Evolutionary conservation across 2,888 invertebrate species (phyloP), one percentile per base, ranked within the genome.

Genomic region (Patella caerulea): DNA sequence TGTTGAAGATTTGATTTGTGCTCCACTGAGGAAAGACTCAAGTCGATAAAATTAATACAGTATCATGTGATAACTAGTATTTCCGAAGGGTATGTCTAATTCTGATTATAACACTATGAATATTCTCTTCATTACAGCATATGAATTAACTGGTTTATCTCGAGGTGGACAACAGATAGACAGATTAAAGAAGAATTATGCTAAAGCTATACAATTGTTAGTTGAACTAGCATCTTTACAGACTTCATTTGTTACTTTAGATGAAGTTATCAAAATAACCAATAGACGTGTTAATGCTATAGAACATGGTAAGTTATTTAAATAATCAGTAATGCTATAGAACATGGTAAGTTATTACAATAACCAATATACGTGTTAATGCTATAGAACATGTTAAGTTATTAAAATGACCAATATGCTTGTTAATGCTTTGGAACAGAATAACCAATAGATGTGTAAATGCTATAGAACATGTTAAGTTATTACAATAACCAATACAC

Each of bases 211-310:
- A 0, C 97, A 98, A 91, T 93, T 99, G 81, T 93, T 99, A 79
- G 98, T 99, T 0, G 98, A 99, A 92, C 93, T 99, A 89, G 99
- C 99, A 2, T 99, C 99, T 0, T 93, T 99, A 87, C 99, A 99
- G 93, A 99, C 99, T 0, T 98, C 98, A 3, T 99, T 99, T 91
- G 97, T 99, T 19, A 99, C 98, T 45, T 93, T 99, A 73, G 99
- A 99, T 92, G 99, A 99, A 92, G 99, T 98, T 76, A 99, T 99
- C 90, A 99, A 99, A 93, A 95, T 98, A 83, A 99, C 99, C 52
- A 99, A 99, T 92, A 94, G 99, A 88, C 96, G 99, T 94, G 99
- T 99, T 29, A 99, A 99, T 91, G 99, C 99, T 88, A 98, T 99
- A 92, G 99, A 99, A 93, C 98, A 99, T 89, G 98, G 96, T 96